Conservation (phyloP, 2,888 invertebrate genomes). For the Nephrotoma appendiculata region DNA sequence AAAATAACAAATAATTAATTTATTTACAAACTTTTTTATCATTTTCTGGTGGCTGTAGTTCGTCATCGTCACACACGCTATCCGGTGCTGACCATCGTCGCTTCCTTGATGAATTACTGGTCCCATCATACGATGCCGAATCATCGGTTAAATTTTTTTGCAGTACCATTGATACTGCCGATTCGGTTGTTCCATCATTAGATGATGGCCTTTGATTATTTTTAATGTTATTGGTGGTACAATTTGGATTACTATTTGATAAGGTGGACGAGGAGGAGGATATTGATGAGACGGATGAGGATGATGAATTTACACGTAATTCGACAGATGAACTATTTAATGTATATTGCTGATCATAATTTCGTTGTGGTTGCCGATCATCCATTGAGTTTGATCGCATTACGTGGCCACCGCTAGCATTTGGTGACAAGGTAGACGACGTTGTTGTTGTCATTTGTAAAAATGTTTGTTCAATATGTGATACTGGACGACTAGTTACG, state of each 20-base stretch:
- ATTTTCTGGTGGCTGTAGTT: slow-evolving; percentile 8
- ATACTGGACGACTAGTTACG: slow-evolving; percentile 26
- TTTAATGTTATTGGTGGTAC: neutral
- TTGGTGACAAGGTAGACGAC: neutral
- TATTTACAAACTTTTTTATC: slow-evolving; percentile 1
- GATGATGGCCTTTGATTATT: neutral
- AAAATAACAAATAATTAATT: neutral
- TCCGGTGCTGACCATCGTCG: slow-evolving; percentile 38
- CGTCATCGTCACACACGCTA: slow-evolving; percentile 31
- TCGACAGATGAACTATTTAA: neutral
- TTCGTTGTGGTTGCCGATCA: neutral
- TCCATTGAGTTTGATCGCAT: neutral
- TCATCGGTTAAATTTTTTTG: neutral
- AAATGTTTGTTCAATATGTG: neutral
- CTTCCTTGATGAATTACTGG: slow-evolving; percentile 20
- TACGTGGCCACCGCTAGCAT: neutral
- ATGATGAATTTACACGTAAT: neutral
- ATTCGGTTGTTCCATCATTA: neutral
- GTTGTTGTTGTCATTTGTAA: neutral
- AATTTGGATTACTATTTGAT: neutral
- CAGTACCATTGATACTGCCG: neutral
- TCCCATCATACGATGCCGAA: slow-evolving; percentile 5
- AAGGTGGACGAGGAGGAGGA: neutral
- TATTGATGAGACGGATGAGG: neutral
- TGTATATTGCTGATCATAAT: neutral